Conservation (phyloP, 2,888 invertebrate genomes). For the Lasioglossum calceatum region DNA sequence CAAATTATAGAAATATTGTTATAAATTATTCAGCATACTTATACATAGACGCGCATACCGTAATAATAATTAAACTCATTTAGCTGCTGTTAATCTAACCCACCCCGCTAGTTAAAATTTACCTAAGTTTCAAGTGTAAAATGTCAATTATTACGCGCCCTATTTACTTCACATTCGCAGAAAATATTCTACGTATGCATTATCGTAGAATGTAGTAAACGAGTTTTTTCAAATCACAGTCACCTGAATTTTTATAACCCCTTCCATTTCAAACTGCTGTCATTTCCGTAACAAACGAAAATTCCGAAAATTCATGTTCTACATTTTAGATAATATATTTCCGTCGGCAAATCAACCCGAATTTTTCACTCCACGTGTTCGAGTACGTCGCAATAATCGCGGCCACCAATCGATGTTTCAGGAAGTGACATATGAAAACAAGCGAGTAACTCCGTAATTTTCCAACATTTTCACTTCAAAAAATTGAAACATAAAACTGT, state of each 20-base stretch:
- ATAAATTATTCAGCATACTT: neutral
- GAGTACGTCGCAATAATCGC: too few relatives aligned
- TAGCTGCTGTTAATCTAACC: too few relatives aligned
- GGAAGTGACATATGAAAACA: neutral
- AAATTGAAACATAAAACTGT: neutral
- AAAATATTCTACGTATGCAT: neutral
- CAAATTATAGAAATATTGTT: neutral
- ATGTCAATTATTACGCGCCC: neutral
- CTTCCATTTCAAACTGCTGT: neutral
- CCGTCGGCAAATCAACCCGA: neutral
- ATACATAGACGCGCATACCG: too few relatives aligned
- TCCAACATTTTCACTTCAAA: neutral
- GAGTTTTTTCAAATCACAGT: neutral
- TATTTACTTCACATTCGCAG: neutral
- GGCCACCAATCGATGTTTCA: neutral
- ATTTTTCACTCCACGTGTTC: neutral
- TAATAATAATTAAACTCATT: too few relatives aligned
- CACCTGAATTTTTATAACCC: neutral
- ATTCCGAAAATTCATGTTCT: neutral
- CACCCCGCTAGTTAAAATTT: neutral
- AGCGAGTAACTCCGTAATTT: neutral
- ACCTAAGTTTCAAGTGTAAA: neutral
- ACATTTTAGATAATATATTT: constrained; percentile 1
- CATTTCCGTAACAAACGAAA: constrained; percentile 6
- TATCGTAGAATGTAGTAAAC: neutral